A percentile compares a stretch with the other conserved stretches of the same genome.
These are phyloP conservation scores for Oxytorus armatus DNA, from an alignment of 2,888 invertebrate genomes.

Conservation along the genomic window DNA sequence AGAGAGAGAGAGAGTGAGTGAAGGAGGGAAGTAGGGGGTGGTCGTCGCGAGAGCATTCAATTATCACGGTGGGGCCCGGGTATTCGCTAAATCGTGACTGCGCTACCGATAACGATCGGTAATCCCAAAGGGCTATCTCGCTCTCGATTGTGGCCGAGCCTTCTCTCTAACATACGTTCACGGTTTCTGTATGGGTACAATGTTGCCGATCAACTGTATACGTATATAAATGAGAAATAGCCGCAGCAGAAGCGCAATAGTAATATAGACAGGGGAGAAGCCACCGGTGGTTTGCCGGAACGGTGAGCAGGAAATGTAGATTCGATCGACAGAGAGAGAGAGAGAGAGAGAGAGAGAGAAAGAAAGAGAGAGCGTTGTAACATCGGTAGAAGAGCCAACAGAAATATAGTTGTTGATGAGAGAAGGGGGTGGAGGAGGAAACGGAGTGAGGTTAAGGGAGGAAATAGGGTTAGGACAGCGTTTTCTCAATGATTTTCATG, in stretches of 20 bases:
- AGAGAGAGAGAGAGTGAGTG: constrained; percentile 14
- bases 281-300: constrained; percentile 72
- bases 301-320: constrained; percentile 76
- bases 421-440: constrained; percentile 4
- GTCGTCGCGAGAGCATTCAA: constrained; percentile 70
- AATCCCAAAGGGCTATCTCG: constrained; percentile 70
- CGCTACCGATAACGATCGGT: constrained; percentile 75
- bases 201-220: constrained; percentile 34
- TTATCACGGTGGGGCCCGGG: constrained; percentile 69
- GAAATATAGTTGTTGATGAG: constrained; percentile 28
- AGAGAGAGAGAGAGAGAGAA: too few species aligned
- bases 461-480: too few species aligned
- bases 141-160: constrained; percentile 66
- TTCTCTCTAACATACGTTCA: constrained; percentile 65
- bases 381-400: constrained; percentile 20
- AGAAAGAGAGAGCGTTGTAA: constrained; percentile 10
- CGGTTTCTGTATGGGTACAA: constrained; percentile 64
- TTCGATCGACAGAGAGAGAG: constrained; percentile 73
- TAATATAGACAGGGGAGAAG: constrained; percentile 64
- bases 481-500: too few species aligned
- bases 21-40: neutral
- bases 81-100: constrained; percentile 74
- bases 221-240: constrained; percentile 16
- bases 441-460: constrained; percentile 25
- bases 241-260: constrained; percentile 37